phyloP scores from a whole-genome alignment of 2,113 vertebrate genomes.

The Shinisaurus crocodilurus region DNA sequence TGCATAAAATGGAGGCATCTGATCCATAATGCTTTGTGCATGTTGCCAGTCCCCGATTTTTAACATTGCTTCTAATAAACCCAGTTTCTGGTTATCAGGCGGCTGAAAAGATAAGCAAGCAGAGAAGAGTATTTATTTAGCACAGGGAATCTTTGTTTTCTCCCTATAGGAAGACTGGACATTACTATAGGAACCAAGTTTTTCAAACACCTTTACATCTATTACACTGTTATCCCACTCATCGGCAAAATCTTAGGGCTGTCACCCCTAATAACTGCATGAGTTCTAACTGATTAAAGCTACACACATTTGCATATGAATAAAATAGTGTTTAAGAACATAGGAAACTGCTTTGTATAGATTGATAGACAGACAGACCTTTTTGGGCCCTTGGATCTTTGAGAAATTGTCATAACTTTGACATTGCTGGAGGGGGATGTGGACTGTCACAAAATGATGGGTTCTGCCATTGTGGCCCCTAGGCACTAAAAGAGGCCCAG shows the following conservation, averaged over 20 bases:
- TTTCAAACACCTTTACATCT: background rate
- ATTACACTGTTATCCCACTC: background rate
- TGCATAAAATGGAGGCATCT: conserved; percentile 95
- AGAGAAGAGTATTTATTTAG: background rate
- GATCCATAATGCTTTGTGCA: conserved; percentile 96
- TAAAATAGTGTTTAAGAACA: background rate
- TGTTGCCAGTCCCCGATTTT: conserved; percentile 98
- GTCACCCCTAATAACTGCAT: background rate
- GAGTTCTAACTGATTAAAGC: background rate
- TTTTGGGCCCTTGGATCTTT: too few relatives aligned
- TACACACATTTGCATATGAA: background rate
- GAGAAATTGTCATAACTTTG: too few relatives aligned
- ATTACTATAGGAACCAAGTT: background rate
- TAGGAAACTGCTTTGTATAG: background rate
- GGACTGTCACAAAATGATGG: too few relatives aligned
- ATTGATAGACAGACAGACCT: too few relatives aligned
- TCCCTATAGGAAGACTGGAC: background rate
- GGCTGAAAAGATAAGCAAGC: conserved; percentile 78
- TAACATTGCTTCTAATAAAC: conserved; percentile 93
- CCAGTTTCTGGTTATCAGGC: conserved; percentile 97
- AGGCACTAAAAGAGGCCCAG: too few relatives aligned
- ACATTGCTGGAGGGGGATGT: too few relatives aligned
- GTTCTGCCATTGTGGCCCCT: too few relatives aligned
- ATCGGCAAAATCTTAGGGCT: background rate
- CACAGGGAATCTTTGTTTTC: background rate